Evolutionary conservation across 2,113 vertebrate genomes (phyloP).

Genomic region (Ia io): DNA sequence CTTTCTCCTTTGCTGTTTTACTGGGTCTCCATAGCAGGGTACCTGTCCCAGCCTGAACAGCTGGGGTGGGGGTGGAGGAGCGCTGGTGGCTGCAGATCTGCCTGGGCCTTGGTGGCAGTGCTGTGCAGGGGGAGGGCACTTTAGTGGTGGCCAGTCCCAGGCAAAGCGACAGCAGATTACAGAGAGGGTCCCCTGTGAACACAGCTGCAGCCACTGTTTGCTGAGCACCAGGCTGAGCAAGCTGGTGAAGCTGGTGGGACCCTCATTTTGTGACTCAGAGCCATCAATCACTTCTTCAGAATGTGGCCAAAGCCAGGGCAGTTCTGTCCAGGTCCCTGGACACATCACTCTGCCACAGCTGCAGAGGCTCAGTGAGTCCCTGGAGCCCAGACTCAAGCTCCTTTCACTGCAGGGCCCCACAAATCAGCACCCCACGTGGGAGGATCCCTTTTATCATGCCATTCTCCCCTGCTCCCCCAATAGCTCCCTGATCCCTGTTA

Average conservation of each 20-base stretch:
- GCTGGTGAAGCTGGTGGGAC: not conserved
- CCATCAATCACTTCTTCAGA: not conserved
- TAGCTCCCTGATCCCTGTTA: not conserved
- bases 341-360: not conserved
- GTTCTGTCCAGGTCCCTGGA: not conserved
- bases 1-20: not conserved
- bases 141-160: not conserved
- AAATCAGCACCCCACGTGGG: not conserved
- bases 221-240: not conserved
- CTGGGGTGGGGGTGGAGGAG: too few relatives aligned
- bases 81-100: fast-evolving
- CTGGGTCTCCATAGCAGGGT: not conserved
- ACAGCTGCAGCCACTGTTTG: not conserved
- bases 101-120: not conserved
- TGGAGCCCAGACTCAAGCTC: fast-evolving
- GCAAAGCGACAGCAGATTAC: not conserved
- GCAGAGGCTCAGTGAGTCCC: not conserved
- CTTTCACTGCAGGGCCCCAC: not conserved
- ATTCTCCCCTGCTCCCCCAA: fast-evolving
- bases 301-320: not conserved
- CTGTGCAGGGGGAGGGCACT: fast-evolving
- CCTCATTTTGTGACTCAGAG: not conserved
- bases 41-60: fast-evolving
- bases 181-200: not conserved
- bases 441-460: not conserved